Evolutionary conservation across 2,797 vertebrate genomes (phyloP).

Genomic region (Mus minutoides): DNA sequence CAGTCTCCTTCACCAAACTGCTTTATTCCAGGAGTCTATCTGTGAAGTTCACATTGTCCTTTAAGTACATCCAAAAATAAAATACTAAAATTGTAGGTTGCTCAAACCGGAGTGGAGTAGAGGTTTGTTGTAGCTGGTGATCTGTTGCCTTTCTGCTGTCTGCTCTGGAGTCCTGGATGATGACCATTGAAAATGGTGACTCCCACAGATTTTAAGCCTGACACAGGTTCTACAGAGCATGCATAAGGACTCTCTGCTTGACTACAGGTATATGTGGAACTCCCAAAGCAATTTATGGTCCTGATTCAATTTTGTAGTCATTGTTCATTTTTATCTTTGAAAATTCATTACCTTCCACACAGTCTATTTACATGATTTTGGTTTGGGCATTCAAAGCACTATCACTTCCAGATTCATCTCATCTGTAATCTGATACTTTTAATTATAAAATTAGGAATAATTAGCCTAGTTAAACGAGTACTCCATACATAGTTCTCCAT

Average conservation of each 20-base stretch:
- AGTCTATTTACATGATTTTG: constrained; percentile 6
- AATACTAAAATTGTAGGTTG: background rate
- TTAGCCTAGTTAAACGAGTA: constrained; percentile 30
- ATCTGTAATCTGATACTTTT: constrained; percentile 44
- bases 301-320: background rate
- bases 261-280: background rate
- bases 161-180: background rate
- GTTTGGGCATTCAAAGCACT: constrained; percentile 38
- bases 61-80: background rate
- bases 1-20: background rate
- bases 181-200: background rate
- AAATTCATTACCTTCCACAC: background rate
- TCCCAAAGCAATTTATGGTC: background rate
- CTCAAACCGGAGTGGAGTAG: background rate
- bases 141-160: background rate
- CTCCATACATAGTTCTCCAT: background rate
- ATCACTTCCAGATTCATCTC: constrained; percentile 19
- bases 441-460: constrained; percentile 11
- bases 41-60: background rate
- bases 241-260: background rate
- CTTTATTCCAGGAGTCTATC: background rate
- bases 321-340: background rate
- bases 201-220: background rate
- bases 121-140: background rate
- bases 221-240: background rate